A percentile compares a stretch with the other conserved stretches of the same genome.
These are phyloP conservation scores for Taxidea taxus DNA, from an alignment of 2,113 vertebrate genomes.

Conservation along the genomic window DNA sequence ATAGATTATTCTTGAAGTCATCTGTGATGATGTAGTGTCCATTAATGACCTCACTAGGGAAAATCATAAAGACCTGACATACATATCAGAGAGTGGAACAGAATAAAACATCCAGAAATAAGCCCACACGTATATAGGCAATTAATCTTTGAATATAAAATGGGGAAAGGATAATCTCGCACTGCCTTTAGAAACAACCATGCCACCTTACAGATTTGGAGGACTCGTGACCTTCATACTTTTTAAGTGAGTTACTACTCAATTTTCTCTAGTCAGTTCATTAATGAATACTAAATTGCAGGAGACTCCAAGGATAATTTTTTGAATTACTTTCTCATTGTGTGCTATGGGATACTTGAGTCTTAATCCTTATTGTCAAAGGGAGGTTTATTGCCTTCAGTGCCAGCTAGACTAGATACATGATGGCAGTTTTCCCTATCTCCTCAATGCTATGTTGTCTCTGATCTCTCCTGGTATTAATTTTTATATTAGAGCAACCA, in stretches of 20 bases:
- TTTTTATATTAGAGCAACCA: neutral
- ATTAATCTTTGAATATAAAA: neutral
- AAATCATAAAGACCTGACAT: neutral
- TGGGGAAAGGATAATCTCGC: neutral
- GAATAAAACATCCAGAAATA: neutral
- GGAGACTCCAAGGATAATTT: neutral
- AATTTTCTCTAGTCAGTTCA: neutral
- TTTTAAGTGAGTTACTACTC: neutral
- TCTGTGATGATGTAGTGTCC: neutral
- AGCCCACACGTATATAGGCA: neutral
- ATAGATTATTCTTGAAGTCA: neutral
- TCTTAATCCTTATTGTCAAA: neutral
- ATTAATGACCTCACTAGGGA: neutral
- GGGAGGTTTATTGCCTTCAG: neutral
- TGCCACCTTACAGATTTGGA: neutral
- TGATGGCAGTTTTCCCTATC: neutral
- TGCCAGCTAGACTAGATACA: neutral
- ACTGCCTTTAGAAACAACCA: neutral
- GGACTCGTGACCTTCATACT: neutral
- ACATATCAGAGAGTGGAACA: neutral
- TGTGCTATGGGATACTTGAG: neutral
- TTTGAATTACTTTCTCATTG: neutral
- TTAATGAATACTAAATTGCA: neutral
- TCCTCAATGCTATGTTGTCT: neutral
- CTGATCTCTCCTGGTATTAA: neutral